These are phyloP conservation scores for Acanthosepion pharaonis DNA, from an alignment of 2,888 invertebrate species.

Conservation along the genomic window DNA sequence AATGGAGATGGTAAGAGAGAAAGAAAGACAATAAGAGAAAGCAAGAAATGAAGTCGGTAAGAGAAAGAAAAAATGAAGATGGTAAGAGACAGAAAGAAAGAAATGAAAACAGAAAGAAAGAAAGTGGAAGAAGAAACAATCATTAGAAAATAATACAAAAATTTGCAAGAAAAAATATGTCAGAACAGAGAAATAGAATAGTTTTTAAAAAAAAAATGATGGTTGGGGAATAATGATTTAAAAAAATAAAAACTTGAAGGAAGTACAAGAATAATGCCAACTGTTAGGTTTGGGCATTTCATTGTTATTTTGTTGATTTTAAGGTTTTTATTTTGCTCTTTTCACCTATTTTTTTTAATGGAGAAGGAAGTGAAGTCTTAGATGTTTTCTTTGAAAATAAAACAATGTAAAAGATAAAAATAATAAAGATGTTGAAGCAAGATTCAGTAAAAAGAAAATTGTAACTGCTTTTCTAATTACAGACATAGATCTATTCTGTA, in stretches of 20 bases:
- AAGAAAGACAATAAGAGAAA: neutral
- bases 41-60: neutral
- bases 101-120: neutral
- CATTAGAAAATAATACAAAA: neutral
- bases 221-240: neutral
- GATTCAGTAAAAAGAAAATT: neutral
- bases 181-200: neutral
- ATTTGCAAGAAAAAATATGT: neutral
- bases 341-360: neutral
- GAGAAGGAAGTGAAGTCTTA: neutral
- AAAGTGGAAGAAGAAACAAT: neutral
- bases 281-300: neutral
- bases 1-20: neutral
- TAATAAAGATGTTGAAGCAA: neutral
- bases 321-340: neutral
- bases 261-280: neutral
- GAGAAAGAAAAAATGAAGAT: neutral
- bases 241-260: neutral
- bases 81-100: neutral
- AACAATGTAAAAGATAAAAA: neutral
- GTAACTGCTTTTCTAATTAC: constrained; percentile 33
- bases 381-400: neutral
- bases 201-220: neutral
- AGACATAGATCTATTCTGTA: neutral
- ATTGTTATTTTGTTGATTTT: neutral